Evolutionary conservation across 2,113 vertebrate species (phyloP).

Genomic region (Psittacara wagleri): DNA sequence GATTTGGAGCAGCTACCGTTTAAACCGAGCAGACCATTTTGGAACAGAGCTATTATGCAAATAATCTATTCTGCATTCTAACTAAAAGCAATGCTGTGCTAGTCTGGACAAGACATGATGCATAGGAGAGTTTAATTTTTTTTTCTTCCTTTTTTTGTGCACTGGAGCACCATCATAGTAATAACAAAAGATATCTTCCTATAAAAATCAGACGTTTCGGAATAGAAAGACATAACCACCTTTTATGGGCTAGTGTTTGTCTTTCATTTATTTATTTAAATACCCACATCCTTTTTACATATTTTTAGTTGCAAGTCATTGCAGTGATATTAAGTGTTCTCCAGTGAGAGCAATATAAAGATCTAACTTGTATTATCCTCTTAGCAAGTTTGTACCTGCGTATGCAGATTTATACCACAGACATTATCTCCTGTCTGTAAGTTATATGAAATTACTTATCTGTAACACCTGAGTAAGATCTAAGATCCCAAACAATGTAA

Average conservation of each 20-base stretch:
- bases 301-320: conserved; percentile 42
- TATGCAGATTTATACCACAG: conserved; percentile 25
- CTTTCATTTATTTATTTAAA: background rate
- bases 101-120: conserved; percentile 17
- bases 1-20: background rate
- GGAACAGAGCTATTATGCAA: conserved; percentile 45
- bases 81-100: conserved; percentile 29
- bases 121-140: background rate
- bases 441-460: conserved; percentile 41
- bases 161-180: background rate
- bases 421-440: background rate
- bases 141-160: background rate
- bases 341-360: background rate
- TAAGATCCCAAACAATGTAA: conserved; percentile 31
- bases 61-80: background rate
- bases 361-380: background rate
- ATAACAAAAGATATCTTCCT: background rate
- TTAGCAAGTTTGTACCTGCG: conserved; percentile 1
- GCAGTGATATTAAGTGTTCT: conserved; percentile 10
- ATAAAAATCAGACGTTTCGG: background rate
- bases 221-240: conserved; percentile 1
- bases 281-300: background rate
- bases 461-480: background rate
- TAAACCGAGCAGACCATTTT: conserved; percentile 28
- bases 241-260: background rate